Percentiles rank a stretch among this genome's conserved stretches.
Conservation (phyloP, 2,113 vertebrate genomes). For the Geothlypis trichas region DNA sequence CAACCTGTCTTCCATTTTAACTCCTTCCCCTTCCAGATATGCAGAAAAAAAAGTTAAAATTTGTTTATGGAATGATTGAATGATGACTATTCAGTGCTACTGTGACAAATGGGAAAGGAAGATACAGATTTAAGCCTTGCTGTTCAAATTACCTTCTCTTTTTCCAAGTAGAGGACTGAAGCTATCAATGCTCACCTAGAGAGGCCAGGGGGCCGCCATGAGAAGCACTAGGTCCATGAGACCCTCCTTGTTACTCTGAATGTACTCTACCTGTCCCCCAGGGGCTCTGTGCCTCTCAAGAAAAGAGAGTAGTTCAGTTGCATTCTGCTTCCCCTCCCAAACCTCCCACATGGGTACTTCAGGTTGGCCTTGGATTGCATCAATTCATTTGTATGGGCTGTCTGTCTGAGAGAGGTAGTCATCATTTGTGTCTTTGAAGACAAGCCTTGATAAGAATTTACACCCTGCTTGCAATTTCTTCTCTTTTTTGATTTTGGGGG, state of each 20-base stretch:
- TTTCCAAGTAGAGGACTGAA: neutral
- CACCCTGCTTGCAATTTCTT: neutral
- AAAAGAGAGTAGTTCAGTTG: neutral
- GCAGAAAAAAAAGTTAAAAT: neutral
- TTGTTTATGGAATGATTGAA: neutral
- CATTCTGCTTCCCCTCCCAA: neutral
- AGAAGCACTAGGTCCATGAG: neutral
- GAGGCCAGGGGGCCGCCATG: neutral
- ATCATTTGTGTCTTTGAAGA: neutral
- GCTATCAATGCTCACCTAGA: neutral
- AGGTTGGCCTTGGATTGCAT: neutral
- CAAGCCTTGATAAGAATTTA: neutral
- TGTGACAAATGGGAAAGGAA: neutral
- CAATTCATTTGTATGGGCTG: neutral
- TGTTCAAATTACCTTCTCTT: neutral
- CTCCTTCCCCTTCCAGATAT: neutral
- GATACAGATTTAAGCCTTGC: neutral
- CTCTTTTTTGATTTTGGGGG: neutral
- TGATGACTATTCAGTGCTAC: neutral
- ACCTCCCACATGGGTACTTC: neutral
- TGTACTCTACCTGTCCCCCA: neutral
- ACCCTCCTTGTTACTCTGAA: neutral
- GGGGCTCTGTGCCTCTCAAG: neutral
- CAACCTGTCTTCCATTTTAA: neutral
- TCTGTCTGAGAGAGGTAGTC: neutral